Evolutionary conservation across 1,140 invertebrate species (phyloP), one percentile per base, ranked within the genome.

Genomic region (Sarcophaga peregrina): DNA sequence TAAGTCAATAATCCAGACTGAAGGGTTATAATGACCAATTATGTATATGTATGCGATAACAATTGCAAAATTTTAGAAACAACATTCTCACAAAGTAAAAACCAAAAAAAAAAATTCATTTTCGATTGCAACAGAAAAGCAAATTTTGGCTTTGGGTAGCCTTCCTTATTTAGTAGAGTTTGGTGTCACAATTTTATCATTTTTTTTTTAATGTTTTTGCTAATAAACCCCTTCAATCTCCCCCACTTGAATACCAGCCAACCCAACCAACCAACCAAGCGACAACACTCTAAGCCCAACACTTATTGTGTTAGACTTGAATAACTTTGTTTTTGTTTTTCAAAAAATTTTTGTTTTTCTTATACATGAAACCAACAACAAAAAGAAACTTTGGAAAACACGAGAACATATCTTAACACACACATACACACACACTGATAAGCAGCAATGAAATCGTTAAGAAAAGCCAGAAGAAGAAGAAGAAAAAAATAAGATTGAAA

Each of bases 311-410:
- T 68, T 68, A 68, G 62, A 68, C 62, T 68, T 68, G 15, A 54
- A 54, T 10, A 15, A 15, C 52, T 15, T 54, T 54, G 52, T 15
- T 37, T 37, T 37, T 37, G 25, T 37, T 37, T 37, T 37, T 37
- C 4, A 4, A 2, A 37, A 37, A 37, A 37, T 37, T 37, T 37
- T 20, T 72, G 62, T 72, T 72, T 72, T 25, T 17, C 62, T 72
- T 72, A 25, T 72, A n/a, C n/a, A n/a, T n/a, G n/a, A 20, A 72
- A 17, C n/a, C 17, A 62, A 10, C 58, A 15, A 62, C 46, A 48
- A 75, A 75, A 75, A 37, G 15, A 48, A 47, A 76, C 74, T 76
- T 76, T 76, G 74, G 46, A 78, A 78, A 78, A 78, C 17, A 50
- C 48, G 75, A 78, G 75, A 78, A 78, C 48, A 47, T 78, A 78